Conservation (phyloP, 2,113 vertebrate species). For the Struthio camelus region DNA sequence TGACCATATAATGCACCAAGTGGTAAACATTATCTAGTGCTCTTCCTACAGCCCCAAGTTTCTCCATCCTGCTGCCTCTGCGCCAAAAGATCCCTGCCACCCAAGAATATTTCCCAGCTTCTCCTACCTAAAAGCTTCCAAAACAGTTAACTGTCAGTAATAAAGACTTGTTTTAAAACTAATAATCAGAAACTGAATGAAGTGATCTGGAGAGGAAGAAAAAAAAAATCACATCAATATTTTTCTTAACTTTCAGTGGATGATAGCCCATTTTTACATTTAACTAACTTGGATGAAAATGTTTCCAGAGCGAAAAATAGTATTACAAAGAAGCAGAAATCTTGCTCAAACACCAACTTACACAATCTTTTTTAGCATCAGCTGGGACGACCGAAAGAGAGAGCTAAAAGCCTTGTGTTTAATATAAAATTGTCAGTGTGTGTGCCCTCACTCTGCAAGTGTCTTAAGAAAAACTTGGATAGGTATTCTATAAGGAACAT, state of each 20-base stretch:
- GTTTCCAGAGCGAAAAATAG: background rate
- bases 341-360: background rate
- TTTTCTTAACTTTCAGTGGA: background rate
- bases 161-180: background rate
- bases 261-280: background rate
- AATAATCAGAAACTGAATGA: background rate
- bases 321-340: background rate
- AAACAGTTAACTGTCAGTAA: background rate
- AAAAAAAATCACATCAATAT: background rate
- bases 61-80: background rate
- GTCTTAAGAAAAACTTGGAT: background rate
- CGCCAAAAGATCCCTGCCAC: background rate
- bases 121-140: background rate
- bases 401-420: background rate
- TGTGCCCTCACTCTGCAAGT: rapidly evolving
- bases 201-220: background rate
- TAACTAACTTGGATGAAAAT: background rate
- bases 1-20: background rate
- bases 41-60: background rate
- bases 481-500: background rate
- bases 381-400: background rate
- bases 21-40: background rate
- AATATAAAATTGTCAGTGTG: background rate
- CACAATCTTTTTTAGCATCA: background rate
- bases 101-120: background rate